Evolutionary conservation across 2,888 invertebrate species (phyloP).

Genomic region (Disparrhopalites patrizii): DNA sequence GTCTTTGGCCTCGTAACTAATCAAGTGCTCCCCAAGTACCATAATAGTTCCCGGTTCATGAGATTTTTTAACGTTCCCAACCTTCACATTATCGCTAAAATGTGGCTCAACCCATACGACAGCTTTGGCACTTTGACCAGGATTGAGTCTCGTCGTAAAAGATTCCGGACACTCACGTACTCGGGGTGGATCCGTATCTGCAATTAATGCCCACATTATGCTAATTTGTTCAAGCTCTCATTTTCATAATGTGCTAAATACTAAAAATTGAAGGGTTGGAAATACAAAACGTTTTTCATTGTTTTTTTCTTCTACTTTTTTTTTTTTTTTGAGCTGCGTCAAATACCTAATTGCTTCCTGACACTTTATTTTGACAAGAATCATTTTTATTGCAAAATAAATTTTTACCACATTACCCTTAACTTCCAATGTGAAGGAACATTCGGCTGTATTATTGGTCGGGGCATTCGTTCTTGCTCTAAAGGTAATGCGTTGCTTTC

Average conservation of each 20-base stretch:
- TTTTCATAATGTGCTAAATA: too few relatives aligned
- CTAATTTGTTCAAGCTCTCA: too few relatives aligned
- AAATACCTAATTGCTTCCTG: too few relatives aligned
- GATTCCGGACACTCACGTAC: conserved; percentile 55
- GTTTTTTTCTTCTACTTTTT: too few relatives aligned
- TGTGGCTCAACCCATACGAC: conserved; percentile 55
- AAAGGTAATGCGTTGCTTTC: conserved; percentile 56
- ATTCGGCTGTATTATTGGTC: conserved; percentile 54
- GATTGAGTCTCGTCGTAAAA: conserved; percentile 50
- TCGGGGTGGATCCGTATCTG: conserved; percentile 55
- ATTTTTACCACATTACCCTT: conserved; percentile 45
- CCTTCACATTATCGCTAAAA: conserved; percentile 56
- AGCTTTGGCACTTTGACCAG: conserved; percentile 51
- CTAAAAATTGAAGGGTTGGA: too few relatives aligned
- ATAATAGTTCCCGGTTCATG: conserved; percentile 55
- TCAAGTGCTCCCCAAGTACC: conserved; percentile 54
- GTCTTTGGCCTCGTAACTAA: conserved; percentile 56
- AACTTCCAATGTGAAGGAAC: conserved; percentile 53
- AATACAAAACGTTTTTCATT: too few relatives aligned
- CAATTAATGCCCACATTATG: too few relatives aligned
- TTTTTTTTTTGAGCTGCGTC: too few relatives aligned
- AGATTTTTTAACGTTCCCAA: conserved; percentile 48
- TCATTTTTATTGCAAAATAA: too few relatives aligned
- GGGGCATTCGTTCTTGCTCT: conserved; percentile 54
- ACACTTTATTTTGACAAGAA: too few relatives aligned